Percentiles rank a stretch among this genome's conserved stretches.
These are phyloP conservation scores for Euwallacea similis DNA, from an alignment of 1,140 invertebrate species.

Conservation along the genomic window DNA sequence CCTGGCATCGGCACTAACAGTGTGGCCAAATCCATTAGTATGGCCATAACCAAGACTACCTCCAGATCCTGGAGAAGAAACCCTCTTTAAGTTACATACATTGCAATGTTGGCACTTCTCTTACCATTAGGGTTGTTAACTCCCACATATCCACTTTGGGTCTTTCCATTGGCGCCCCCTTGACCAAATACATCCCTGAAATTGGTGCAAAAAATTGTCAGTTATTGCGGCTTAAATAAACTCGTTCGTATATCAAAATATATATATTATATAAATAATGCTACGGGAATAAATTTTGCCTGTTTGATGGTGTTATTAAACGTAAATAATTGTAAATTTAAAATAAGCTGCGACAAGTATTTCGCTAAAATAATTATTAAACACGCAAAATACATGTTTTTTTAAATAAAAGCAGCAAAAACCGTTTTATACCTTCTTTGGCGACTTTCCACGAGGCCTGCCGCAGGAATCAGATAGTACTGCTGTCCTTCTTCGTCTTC, in stretches of 20 bases:
- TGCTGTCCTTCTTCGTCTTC: slow-evolving; percentile 18
- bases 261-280: not conserved
- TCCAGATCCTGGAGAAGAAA: slow-evolving; percentile 24
- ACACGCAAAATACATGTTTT: not conserved
- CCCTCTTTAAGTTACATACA: not conserved
- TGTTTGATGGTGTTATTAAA: too few species aligned
- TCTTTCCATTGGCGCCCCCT: slow-evolving; percentile 18
- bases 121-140: slow-evolving; percentile 30
- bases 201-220: not conserved
- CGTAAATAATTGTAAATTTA: too few species aligned
- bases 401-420: slow-evolving; percentile 9
- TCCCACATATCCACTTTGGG: slow-evolving; percentile 16
- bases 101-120: not conserved
- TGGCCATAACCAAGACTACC: slow-evolving; percentile 27
- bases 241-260: not conserved
- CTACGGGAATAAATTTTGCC: too few species aligned
- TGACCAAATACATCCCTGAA: slow-evolving; percentile 9
- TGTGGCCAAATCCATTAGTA: slow-evolving; percentile 26
- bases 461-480: slow-evolving; percentile 16
- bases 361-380: too few species aligned
- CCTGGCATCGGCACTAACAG: slow-evolving; percentile 12
- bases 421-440: slow-evolving; percentile 13
- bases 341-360: too few species aligned
- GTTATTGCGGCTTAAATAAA: not conserved
- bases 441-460: not conserved